A percentile compares a stretch with the other conserved stretches of the same genome.
phyloP scores from a whole-genome alignment of 2,797 vertebrate species.

The Adelosebastes latens region DNA sequence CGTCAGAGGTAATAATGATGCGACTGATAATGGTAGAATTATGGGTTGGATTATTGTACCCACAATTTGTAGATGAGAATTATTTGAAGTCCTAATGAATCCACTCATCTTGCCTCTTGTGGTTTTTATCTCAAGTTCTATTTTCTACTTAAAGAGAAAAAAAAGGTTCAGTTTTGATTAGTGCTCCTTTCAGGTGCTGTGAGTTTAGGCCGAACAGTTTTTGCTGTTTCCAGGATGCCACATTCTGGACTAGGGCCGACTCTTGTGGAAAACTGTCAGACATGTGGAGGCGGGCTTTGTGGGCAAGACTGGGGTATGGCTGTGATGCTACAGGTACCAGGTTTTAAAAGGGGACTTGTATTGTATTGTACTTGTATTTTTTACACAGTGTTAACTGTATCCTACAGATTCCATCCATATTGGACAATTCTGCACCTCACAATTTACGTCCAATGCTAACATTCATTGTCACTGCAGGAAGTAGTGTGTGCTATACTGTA shows the following conservation, averaged over 20 bases:
- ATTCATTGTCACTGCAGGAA: background rate
- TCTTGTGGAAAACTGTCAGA: background rate
- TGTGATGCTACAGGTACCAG: background rate
- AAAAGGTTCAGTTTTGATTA: conserved; percentile 45
- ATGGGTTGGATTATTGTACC: background rate
- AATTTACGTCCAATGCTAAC: background rate
- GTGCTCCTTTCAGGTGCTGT: conserved; percentile 51
- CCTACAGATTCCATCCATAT: background rate
- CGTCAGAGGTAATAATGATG: background rate
- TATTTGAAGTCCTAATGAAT: background rate
- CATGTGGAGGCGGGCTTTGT: background rate
- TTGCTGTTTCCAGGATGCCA: background rate
- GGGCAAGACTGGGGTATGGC: background rate
- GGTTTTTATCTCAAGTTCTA: background rate
- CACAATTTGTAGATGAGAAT: background rate
- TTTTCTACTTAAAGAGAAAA: background rate
- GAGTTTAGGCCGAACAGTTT: conserved; percentile 18
- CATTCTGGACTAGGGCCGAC: background rate
- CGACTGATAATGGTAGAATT: background rate
- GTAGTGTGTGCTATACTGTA: background rate
- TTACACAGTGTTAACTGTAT: background rate
- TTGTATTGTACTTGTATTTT: background rate
- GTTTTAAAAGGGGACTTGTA: background rate
- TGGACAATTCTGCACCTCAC: background rate
- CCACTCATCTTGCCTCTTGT: background rate